Percentiles rank a stretch among this genome's conserved stretches.
Conservation (phyloP, 2,797 vertebrate genomes). For the Eleutherodactylus coqui region DNA sequence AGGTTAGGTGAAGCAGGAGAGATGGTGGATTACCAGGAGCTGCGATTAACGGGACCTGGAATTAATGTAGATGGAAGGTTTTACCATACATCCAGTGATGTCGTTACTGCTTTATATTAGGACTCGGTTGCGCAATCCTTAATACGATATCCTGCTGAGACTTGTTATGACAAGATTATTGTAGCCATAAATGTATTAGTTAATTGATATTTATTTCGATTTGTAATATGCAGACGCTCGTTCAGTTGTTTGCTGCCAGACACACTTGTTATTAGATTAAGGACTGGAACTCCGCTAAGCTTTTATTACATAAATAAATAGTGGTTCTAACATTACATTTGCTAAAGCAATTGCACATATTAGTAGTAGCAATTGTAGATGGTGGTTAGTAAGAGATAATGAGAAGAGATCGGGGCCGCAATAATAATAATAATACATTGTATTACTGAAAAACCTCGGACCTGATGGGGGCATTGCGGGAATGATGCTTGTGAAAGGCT, state of each 20-base stretch:
- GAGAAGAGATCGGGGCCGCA: not conserved
- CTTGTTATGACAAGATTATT: slow-evolving; percentile 44
- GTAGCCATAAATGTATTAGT: not conserved
- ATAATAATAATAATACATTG: not conserved
- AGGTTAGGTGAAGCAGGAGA: too few relatives aligned
- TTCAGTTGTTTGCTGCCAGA: slow-evolving; percentile 28
- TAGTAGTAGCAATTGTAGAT: slow-evolving; percentile 56
- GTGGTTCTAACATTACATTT: slow-evolving; percentile 44
- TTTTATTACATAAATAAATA: slow-evolving; percentile 55
- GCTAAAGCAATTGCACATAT: slow-evolving; percentile 47
- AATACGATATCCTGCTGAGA: slow-evolving; percentile 26
- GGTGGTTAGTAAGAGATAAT: slow-evolving; percentile 2
- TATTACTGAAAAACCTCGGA: too few relatives aligned
- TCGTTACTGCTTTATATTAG: slow-evolving; percentile 7
- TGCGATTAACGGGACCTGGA: too few relatives aligned
- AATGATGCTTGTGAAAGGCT: too few relatives aligned
- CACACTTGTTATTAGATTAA: slow-evolving; percentile 46
- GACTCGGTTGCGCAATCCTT: slow-evolving; percentile 2
- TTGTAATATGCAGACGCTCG: slow-evolving; percentile 17
- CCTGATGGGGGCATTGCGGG: too few relatives aligned
- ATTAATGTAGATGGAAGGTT: not conserved
- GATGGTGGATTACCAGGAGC: too few relatives aligned
- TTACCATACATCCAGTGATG: not conserved
- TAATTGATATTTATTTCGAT: slow-evolving; percentile 38
- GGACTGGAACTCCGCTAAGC: slow-evolving; percentile 40